These are phyloP conservation scores for Cybosia mesomella DNA, from an alignment of 2,888 invertebrate genomes.

Conservation along the genomic window DNA sequence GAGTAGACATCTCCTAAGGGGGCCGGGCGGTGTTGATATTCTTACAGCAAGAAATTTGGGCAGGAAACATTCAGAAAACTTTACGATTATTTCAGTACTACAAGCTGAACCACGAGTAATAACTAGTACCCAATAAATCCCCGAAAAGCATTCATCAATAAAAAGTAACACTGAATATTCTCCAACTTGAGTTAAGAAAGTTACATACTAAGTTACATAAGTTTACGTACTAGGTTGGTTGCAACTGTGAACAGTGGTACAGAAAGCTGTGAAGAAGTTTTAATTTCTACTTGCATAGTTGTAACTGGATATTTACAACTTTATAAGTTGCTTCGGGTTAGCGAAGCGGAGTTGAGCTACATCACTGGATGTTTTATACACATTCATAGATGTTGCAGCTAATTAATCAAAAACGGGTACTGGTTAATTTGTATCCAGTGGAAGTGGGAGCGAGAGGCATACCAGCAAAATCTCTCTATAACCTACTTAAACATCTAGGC, in stretches of 20 bases:
- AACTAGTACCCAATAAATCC: not conserved
- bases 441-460: too few species aligned
- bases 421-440: too few species aligned
- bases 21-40: too few species aligned
- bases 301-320: slow-evolving; percentile 1
- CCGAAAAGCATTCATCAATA: slow-evolving; percentile 1
- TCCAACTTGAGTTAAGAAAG: not conserved
- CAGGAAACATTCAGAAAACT: too few species aligned
- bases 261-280: not conserved
- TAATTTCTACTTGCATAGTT: not conserved
- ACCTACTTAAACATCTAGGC: too few species aligned
- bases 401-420: too few species aligned
- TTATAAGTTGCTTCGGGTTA: not conserved
- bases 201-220: not conserved
- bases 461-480: too few species aligned
- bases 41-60: too few species aligned
- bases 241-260: not conserved
- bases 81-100: not conserved
- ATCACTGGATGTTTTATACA: not conserved
- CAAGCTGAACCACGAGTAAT: not conserved
- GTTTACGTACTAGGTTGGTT: not conserved
- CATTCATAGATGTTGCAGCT: too few species aligned
- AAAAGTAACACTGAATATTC: not conserved
- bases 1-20: too few species aligned
- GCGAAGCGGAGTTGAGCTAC: not conserved